Percentiles rank a stretch among this genome's conserved stretches.
phyloP scores from a whole-genome alignment of 1,140 invertebrate genomes.

The Papilio dardanus region DNA sequence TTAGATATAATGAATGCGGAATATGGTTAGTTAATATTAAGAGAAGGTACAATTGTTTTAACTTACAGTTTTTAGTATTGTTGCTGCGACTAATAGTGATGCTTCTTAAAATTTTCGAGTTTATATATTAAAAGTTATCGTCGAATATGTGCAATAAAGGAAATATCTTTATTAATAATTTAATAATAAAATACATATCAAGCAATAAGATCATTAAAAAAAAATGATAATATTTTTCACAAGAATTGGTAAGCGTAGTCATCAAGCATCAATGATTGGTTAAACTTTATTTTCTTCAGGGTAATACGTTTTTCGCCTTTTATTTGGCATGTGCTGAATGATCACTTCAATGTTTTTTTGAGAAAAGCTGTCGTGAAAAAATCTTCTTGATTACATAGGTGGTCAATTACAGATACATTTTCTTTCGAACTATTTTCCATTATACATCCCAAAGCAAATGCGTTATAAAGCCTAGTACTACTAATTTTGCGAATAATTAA shows the following conservation, averaged over 20 bases:
- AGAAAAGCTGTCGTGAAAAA: too few species aligned
- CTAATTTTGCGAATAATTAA: too few species aligned
- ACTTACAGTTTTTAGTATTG: background rate
- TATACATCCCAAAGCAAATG: too few species aligned
- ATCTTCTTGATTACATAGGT: too few species aligned
- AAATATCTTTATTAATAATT: background rate
- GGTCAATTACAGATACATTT: too few species aligned
- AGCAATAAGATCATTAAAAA: background rate
- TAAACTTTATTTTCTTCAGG: too few species aligned
- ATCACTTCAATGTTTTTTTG: too few species aligned
- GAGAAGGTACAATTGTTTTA: background rate
- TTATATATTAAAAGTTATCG: conserved; percentile 7
- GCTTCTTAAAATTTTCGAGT: background rate
- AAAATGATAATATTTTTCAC: background rate
- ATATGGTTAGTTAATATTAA: background rate
- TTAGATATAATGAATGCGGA: too few species aligned
- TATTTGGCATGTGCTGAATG: too few species aligned
- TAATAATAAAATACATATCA: background rate
- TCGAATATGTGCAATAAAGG: background rate
- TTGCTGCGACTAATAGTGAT: conserved; percentile 5
- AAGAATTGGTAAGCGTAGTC: background rate
- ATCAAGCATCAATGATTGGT: background rate
- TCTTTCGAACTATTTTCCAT: too few species aligned
- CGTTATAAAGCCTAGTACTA: too few species aligned
- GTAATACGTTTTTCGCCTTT: too few species aligned